Base-by-base conservation (phyloP, 2,113 vertebrate genomes). In the Arvicanthis niloticus region DNA sequence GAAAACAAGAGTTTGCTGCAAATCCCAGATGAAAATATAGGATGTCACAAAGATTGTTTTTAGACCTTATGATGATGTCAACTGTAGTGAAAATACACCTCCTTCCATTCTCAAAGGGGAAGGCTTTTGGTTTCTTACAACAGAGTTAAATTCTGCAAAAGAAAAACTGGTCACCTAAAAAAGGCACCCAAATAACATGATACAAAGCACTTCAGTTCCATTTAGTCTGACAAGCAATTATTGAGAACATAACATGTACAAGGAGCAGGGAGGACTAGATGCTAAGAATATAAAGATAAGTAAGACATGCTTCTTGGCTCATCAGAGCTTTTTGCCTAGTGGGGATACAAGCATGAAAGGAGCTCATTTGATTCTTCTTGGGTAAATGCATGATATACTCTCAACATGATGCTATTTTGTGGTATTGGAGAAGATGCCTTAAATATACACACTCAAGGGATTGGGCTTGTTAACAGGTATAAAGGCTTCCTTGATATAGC, bases 61-160 rank as follows among this genome's bases (percentile, higher is more conserved):
- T 84, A 89, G 89, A 93, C 48, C 68, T 91, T 75, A 87, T 96
- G 73, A 92, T 93, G 78, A 91, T 97, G 93, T 94, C 91, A 96
- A 67, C 34, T 84, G n/a, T 56, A 87, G 26, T 56, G 94, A 96
- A 96, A 94, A 91, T 91, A 97, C 4, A 0, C 87, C 67, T 68
- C 40, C 60, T 94, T 94, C 22, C 68, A 90, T 97, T 96, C 68
- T 97, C 87, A 91, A 89, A 88, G 2, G 8, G 53, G 84, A 95
- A 96, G 60, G 29, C 93, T 93, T 96, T 90, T 51, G 73, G 8
- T 92, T 95, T 93, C 78, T 91, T 93, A 87, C 68, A 96, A 95
- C 22, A 96, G 34, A 67, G 56, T 67, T 92, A 96, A 94, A 91
- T 85, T 70, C 76, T 88, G 85, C 85, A 72, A 85, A 91, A 90